These are phyloP conservation scores for Schizaphis graminum DNA, from an alignment of 2,888 invertebrate species.

Conservation along the genomic window DNA sequence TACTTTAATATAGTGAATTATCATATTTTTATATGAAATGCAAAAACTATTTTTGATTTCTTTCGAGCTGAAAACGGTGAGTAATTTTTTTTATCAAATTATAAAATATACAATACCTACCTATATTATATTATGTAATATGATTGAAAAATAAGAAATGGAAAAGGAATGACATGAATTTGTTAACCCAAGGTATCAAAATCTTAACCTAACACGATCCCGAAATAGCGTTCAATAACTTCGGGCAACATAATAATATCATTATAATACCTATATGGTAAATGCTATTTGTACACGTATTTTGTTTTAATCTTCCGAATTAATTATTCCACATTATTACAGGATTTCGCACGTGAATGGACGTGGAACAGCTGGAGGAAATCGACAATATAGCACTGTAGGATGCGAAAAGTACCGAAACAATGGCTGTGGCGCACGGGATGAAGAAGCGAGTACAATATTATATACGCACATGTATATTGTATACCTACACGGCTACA, in stretches of 20 bases:
- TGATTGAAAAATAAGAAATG: background rate
- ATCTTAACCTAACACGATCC: background rate
- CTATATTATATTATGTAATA: background rate
- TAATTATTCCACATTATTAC: background rate
- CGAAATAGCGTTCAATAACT: background rate
- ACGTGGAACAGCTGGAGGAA: slow-evolving; percentile 24
- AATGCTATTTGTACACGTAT: background rate
- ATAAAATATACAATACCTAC: background rate
- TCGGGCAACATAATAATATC: background rate
- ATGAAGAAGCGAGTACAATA: background rate
- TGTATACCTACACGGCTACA: background rate
- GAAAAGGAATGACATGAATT: background rate
- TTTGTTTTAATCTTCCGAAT: background rate
- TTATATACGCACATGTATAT: background rate
- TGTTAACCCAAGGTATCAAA: background rate
- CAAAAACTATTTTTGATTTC: background rate
- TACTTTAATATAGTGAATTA: background rate
- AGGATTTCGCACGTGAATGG: background rate
- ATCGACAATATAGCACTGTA: background rate
- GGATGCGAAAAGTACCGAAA: slow-evolving; percentile 1
- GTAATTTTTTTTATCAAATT: background rate
- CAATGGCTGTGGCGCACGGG: background rate
- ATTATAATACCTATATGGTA: background rate
- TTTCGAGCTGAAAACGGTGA: background rate
- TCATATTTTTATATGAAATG: background rate